Conservation (phyloP, 2,113 vertebrate genomes). For the Pterophyllum scalare region DNA sequence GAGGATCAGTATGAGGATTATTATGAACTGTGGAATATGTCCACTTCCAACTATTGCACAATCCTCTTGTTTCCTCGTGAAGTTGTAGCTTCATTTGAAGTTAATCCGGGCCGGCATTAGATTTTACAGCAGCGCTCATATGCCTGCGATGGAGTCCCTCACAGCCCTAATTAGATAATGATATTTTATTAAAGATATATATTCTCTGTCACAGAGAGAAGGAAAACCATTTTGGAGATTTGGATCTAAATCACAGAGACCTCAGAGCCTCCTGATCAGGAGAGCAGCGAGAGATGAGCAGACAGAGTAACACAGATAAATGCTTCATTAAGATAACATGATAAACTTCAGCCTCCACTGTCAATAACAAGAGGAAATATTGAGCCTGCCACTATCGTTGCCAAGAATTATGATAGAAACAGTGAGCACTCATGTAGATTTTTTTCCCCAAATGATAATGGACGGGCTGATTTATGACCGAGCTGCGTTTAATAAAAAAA, state of each 20-base stretch:
- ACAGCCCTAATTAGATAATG: background rate
- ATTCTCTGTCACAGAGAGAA: background rate
- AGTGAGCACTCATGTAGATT: background rate
- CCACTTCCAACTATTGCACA: fast-evolving
- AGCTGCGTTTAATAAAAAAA: background rate
- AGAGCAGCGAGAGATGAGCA: background rate
- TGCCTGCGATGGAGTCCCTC: background rate
- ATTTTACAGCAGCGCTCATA: background rate
- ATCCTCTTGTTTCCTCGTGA: background rate
- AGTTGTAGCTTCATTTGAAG: background rate
- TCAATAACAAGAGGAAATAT: background rate
- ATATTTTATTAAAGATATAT: background rate
- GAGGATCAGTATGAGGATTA: too few relatives aligned
- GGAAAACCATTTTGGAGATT: background rate
- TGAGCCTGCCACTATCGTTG: background rate
- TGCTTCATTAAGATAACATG: background rate
- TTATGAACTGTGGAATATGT: background rate
- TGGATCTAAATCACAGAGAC: background rate
- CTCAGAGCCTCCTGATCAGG: background rate
- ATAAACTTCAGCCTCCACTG: background rate
- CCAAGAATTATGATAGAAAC: constrained; percentile 2
- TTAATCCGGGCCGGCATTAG: background rate
- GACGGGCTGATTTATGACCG: background rate
- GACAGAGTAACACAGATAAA: background rate
- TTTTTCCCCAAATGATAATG: background rate